Conservation (phyloP, 2,113 vertebrate species). For the Lampris megalopsis region DNA sequence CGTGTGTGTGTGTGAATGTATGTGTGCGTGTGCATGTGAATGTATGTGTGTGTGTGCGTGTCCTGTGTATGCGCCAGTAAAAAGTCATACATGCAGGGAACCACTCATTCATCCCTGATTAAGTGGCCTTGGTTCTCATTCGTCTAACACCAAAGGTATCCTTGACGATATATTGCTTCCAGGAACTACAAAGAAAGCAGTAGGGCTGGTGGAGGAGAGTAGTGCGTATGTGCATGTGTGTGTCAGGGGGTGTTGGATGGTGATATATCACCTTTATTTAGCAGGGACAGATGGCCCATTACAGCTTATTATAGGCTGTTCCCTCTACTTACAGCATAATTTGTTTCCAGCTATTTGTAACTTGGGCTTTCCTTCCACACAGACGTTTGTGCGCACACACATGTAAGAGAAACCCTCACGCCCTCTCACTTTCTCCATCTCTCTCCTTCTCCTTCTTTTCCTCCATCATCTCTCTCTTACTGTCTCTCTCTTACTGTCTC, state of each 20-base stretch:
- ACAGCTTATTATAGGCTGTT: slow-evolving; percentile 63
- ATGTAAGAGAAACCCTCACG: neutral
- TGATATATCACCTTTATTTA: slow-evolving; percentile 75
- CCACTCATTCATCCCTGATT: slow-evolving; percentile 52
- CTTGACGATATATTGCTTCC: slow-evolving; percentile 56
- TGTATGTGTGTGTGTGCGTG: slow-evolving; percentile 28
- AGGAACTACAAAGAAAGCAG: slow-evolving; percentile 69
- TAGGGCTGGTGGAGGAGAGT: neutral
- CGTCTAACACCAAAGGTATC: slow-evolving; percentile 51
- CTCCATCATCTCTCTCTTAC: neutral
- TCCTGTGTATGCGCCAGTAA: slow-evolving; percentile 23
- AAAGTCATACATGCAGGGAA: slow-evolving; percentile 27
- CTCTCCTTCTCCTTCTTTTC: neutral
- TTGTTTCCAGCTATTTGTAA: slow-evolving; percentile 63
- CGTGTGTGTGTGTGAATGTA: slow-evolving; percentile 18
- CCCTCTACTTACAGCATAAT: slow-evolving; percentile 59
- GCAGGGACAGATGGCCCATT: slow-evolving; percentile 67
- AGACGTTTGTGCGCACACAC: slow-evolving; percentile 15
- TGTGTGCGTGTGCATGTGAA: slow-evolving; percentile 21
- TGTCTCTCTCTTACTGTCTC: neutral
- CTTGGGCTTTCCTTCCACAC: slow-evolving; percentile 49
- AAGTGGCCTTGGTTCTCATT: slow-evolving; percentile 31
- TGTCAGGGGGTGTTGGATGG: slow-evolving; percentile 8
- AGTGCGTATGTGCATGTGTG: too few relatives aligned
- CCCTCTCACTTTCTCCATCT: neutral